phyloP scores from a whole-genome alignment of 2,888 invertebrate species.

The Oscheius sp. region DNA sequence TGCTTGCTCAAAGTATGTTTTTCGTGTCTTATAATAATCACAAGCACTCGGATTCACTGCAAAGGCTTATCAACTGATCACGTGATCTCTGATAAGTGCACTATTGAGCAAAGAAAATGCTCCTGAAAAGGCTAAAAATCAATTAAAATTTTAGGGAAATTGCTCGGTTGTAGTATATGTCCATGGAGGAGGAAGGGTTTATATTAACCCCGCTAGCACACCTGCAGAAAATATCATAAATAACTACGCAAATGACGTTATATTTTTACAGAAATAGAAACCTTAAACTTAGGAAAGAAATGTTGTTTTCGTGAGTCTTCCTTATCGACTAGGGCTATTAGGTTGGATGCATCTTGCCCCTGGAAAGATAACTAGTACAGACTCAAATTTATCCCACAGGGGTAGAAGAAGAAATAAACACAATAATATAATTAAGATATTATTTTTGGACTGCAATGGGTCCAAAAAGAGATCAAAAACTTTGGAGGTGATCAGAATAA shows the following conservation, averaged over 20 bases:
- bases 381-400: constrained; percentile 28
- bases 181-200: constrained; percentile 36
- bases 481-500: constrained; percentile 33
- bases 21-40: neutral
- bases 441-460: constrained; percentile 27
- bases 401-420: neutral
- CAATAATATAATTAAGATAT: constrained; percentile 8
- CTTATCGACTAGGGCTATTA: constrained; percentile 33
- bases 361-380: constrained; percentile 2
- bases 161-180: constrained; percentile 41
- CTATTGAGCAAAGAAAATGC: constrained; percentile 37
- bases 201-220: constrained; percentile 32
- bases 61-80: no score
- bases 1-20: constrained; percentile 10
- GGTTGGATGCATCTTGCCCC: constrained; percentile 35
- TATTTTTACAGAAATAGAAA: neutral
- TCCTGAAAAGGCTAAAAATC: constrained; percentile 14
- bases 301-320: constrained; percentile 33
- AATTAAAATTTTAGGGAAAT: constrained; percentile 30
- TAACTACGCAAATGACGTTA: constrained; percentile 34
- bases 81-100: neutral
- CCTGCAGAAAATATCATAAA: constrained; percentile 33
- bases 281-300: constrained; percentile 4
- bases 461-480: constrained; percentile 21
- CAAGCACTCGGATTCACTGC: no score